Conservation (phyloP, 1,140 invertebrate species). For the Microplitis mediator region DNA sequence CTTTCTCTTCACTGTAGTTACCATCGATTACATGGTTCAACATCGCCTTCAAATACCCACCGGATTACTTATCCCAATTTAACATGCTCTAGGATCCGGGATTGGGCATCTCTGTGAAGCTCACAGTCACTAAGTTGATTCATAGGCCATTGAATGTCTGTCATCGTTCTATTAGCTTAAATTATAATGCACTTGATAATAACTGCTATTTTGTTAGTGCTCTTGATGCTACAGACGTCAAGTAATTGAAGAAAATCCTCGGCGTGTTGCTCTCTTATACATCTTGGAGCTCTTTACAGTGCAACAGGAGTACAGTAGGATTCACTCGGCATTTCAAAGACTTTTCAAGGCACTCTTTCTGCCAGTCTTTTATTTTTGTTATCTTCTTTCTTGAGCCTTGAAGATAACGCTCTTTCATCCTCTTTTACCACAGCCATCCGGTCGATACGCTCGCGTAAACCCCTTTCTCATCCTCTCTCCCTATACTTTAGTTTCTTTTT, state of each 20-base stretch:
- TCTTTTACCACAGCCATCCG: constrained; percentile 1
- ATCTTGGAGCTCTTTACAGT: constrained; percentile 48
- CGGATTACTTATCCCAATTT: constrained; percentile 42
- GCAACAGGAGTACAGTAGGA: constrained; percentile 43
- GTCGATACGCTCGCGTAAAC: neutral
- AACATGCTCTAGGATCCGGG: neutral
- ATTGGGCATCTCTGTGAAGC: neutral
- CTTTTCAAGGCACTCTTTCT: constrained; percentile 24
- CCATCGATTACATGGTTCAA: constrained; percentile 49
- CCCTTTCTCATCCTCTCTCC: neutral
- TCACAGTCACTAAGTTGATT: constrained; percentile 8
- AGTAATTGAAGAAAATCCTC: neutral
- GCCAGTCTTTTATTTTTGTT: constrained; percentile 9
- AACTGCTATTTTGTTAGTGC: neutral
- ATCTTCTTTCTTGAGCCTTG: neutral
- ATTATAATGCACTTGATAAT: neutral
- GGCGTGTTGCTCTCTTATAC: constrained; percentile 1
- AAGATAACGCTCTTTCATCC: neutral
- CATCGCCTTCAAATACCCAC: constrained; percentile 41
- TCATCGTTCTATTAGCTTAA: neutral
- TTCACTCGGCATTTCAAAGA: constrained; percentile 49
- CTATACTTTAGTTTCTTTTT: constrained; percentile 2
- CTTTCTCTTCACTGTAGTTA: constrained; percentile 41
- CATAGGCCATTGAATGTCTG: neutral
- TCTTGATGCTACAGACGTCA: neutral